Base-by-base conservation (phyloP, 2,113 vertebrate genomes). In the Calyptomena viridis region DNA sequence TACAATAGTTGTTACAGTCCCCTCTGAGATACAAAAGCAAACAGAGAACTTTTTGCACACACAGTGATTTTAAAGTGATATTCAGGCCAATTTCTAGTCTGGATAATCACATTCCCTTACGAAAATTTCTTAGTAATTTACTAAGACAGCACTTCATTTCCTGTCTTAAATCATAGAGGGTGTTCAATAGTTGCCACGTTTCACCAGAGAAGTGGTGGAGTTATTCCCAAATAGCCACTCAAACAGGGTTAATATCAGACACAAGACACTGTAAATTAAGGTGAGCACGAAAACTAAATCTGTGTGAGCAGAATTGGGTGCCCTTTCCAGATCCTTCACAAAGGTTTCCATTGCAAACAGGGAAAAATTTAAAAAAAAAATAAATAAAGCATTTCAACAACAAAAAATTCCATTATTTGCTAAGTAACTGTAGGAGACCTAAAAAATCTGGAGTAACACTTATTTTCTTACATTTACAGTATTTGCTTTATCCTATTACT, bases 141-240 rank as follows among this genome's bases (percentile, higher is more conserved):
- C 31, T 10, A 87, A 88, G 93, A 78, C 81, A 84, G 74, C 76
- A 12, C 79, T 94, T 94, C 15, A 89, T 93, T 94, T 95, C 93
- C 91, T 93, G 62, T 3, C 62, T 82, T 66, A 49, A 94, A 69
- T 78, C 69, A 64, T 4, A 4, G 23, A 63, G 27, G 16, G 77
- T 79, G 81, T 82, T 37, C 60, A 95, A 52, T 4, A 89, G 28
- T 69, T 87, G 62, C 58, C 31, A 5, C 3, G 6, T 82, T 84
- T 19, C 49, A 89, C 10, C 42, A 72, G 13, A 49, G 25, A 63
- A 89, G 52, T 12, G 84, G 39, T 68, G 87, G 84, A 82, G 27
- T 63, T 75, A 66, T 47, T 89, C 52, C 81, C 80, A 67, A 50
- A 18, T 25, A 92, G 35, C 33, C 52, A 31, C 68, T 76, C 75